Evolutionary conservation across 2,113 vertebrate species (phyloP).

Genomic region (Albula glossodonta): DNA sequence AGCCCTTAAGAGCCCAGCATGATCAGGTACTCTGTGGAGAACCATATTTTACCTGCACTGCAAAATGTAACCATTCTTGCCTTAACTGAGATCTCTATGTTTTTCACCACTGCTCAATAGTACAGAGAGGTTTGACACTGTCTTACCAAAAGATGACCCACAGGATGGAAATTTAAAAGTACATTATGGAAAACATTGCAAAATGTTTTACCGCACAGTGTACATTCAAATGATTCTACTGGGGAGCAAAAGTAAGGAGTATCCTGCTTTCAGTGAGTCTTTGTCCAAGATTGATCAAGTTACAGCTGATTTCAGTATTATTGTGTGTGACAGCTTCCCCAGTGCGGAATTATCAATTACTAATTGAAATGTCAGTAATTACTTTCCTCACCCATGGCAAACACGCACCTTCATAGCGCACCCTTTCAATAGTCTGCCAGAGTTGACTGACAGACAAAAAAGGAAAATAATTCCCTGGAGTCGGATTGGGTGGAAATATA

Average conservation of each 20-base stretch:
- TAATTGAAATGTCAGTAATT: not conserved
- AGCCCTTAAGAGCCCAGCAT: not conserved
- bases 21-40: not conserved
- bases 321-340: not conserved
- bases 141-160: not conserved
- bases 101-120: not conserved
- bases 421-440: not conserved
- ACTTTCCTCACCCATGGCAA: not conserved
- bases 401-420: not conserved
- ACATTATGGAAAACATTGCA: not conserved
- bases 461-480: not conserved
- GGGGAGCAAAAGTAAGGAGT: not conserved
- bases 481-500: not conserved
- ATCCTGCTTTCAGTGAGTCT: not conserved
- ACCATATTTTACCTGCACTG: not conserved
- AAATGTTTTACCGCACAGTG: not conserved
- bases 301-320: not conserved
- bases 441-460: not conserved
- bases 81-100: not conserved
- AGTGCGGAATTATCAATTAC: not conserved
- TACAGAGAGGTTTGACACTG: too few relatives aligned
- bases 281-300: not conserved
- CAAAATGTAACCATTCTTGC: not conserved
- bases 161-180: not conserved
- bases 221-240: not conserved